A percentile compares a stretch with the other conserved stretches of the same genome.
phyloP scores from a whole-genome alignment of 2,797 vertebrate species.

The Dallia pectoralis region DNA sequence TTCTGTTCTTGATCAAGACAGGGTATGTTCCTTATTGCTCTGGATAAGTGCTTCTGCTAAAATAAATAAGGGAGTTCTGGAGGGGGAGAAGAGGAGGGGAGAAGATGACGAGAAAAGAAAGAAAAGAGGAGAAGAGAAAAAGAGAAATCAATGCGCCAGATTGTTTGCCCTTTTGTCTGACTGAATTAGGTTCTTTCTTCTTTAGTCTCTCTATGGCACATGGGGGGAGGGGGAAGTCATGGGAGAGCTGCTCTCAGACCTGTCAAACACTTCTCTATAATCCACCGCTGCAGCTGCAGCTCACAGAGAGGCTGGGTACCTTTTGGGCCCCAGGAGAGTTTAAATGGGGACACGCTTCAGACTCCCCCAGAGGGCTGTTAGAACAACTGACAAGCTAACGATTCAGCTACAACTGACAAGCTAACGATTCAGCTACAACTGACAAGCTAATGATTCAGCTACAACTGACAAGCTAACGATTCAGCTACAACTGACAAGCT shows the following conservation, averaged over 20 bases:
- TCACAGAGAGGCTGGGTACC: background rate
- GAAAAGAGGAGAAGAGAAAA: slow-evolving; percentile 52
- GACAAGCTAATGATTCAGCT: slow-evolving; percentile 12
- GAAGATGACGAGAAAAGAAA: slow-evolving; percentile 46
- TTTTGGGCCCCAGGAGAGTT: background rate
- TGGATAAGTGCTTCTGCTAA: no score
- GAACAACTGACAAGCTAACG: background rate
- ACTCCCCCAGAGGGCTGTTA: background rate
- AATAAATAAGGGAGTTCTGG: background rate
- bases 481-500: slow-evolving; percentile 13
- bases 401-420: slow-evolving; percentile 15
- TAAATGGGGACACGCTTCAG: slow-evolving; percentile 11
- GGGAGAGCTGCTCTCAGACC: background rate
- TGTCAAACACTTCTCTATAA: background rate
- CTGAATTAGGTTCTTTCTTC: slow-evolving; percentile 72
- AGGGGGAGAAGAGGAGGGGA: slow-evolving; percentile 51
- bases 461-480: slow-evolving; percentile 3
- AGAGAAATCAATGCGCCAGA: slow-evolving; percentile 70
- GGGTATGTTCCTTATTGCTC: no score
- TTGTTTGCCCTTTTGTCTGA: slow-evolving; percentile 67
- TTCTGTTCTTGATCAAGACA: no score
- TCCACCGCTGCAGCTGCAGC: background rate
- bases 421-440: slow-evolving; percentile 9
- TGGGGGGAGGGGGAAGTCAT: slow-evolving; percentile 50
- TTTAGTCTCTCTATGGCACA: slow-evolving; percentile 51